phyloP scores from a whole-genome alignment of 1,140 invertebrate genomes.

The Vanessa tameamea region DNA sequence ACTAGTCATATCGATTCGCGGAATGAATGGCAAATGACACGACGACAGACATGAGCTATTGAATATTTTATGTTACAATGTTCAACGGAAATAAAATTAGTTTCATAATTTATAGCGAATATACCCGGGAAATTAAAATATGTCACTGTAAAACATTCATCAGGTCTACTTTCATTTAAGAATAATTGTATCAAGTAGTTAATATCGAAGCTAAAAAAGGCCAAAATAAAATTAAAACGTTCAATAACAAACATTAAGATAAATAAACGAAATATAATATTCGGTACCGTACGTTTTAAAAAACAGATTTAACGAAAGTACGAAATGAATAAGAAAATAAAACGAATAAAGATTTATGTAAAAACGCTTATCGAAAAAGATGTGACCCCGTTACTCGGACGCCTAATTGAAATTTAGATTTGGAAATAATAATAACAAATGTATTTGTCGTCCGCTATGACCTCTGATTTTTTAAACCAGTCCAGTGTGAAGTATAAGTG shows the following conservation, averaged over 20 bases:
- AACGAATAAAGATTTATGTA: slow-evolving; percentile 61
- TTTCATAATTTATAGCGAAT: background rate
- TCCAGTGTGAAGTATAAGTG: slow-evolving; percentile 60
- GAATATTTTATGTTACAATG: slow-evolving; percentile 16
- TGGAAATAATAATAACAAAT: slow-evolving; percentile 76
- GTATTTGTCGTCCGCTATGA: slow-evolving; percentile 69
- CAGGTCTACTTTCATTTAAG: too few species aligned
- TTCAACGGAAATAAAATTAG: background rate
- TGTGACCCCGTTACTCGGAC: slow-evolving; percentile 75
- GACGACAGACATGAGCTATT: slow-evolving; percentile 25
- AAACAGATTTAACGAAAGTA: slow-evolving; percentile 11
- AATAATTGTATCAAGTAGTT: background rate
- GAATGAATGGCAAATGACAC: slow-evolving; percentile 33
- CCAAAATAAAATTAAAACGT: background rate
- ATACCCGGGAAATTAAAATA: too few species aligned
- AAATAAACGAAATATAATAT: background rate
- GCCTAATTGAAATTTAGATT: slow-evolving; percentile 75
- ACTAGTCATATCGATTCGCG: slow-evolving; percentile 46
- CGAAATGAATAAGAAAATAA: slow-evolving; percentile 19
- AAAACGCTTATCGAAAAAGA: slow-evolving; percentile 68
- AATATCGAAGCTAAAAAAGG: background rate
- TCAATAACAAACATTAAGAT: slow-evolving; percentile 2
- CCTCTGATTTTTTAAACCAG: slow-evolving; percentile 64
- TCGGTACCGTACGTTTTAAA: background rate
- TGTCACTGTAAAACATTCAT: too few species aligned